Base-by-base conservation (phyloP, 2,888 invertebrate genomes). In the Homarus gammarus region DNA sequence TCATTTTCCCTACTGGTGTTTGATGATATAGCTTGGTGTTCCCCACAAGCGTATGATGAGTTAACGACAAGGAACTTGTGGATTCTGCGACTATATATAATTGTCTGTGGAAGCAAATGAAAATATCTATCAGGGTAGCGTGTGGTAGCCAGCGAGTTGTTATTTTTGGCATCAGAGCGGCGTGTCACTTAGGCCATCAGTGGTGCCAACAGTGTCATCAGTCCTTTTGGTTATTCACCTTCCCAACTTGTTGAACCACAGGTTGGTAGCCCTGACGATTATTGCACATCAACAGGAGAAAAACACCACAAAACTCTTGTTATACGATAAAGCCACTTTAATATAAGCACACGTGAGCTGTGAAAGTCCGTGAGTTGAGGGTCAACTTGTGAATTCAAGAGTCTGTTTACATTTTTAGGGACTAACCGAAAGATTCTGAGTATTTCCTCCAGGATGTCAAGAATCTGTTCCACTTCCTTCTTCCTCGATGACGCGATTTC, bases 151-250 rank as follows among this genome's bases (percentile, higher is more conserved):
- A 64, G 64, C 8, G 18, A 12, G 81, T 82, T 82, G 81, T 82
- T 82, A 82, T 82, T 68, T 70, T 82, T 49, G 82, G 82, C 64
- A 1, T 12, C 18, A 31, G 61, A 10, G 68, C 44, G 38, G 40
- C 68, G 82, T 82, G 82, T 82, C 82, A 82, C 70, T 64, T 68
- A 44, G 82, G 22, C 44, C 64, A 82, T 82, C 82, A 82, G 70
- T 18, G 70, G 44, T 82, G 64, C 82, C 82, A 82, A 82, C 38
- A 27, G 82, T 82, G 82, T 82, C 82, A 68, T 70, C 82, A 2
- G 82, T 38, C 38, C 38, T 78, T 8, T 31, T 27, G 5, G 15
- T 31, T 33, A 38, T 64, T 10, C 79, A 49, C 31, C 18, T 18
- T 1, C 51, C 51, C 3, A 18, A 44, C 27, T 36, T 12, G 12